A percentile compares a stretch with the other conserved stretches of the same genome.
Evolutionary conservation across 2,113 vertebrate genomes (phyloP).

Genomic region (Lipophrys pholis): DNA sequence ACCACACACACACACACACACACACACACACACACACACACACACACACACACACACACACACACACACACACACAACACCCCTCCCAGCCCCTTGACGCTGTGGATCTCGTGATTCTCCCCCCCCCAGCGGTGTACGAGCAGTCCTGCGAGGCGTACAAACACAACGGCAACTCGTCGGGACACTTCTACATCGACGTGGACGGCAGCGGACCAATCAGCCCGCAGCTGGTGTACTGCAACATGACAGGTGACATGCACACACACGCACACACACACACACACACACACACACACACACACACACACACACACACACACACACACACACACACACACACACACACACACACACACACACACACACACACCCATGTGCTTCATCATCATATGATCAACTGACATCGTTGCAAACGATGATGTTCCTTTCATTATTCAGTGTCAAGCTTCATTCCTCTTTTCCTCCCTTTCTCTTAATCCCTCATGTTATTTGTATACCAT

Average conservation of each 20-base stretch:
- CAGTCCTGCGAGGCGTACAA: constrained; percentile 90
- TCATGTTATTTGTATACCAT: constrained; percentile 10
- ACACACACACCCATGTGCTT: background rate
- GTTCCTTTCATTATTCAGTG: background rate
- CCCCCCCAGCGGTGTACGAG: constrained; percentile 80
- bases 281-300: too few relatives aligned
- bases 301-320: background rate
- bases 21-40: too few relatives aligned
- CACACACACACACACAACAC: too few relatives aligned
- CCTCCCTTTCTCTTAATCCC: background rate
- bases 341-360: background rate
- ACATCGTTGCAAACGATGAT: constrained; percentile 4
- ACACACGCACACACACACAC: background rate
- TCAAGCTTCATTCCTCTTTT: background rate
- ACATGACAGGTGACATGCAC: constrained; percentile 82
- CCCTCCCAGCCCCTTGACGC: background rate
- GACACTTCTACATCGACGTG: constrained; percentile 88
- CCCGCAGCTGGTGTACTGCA: constrained; percentile 88
- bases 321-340: too few relatives aligned
- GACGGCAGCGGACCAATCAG: constrained; percentile 89
- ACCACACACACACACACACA: too few relatives aligned
- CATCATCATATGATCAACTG: background rate
- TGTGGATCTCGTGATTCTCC: constrained; percentile 35
- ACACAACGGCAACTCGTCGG: constrained; percentile 86
- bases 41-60: too few relatives aligned